A percentile compares a stretch with the other conserved stretches of the same genome.
phyloP scores from a whole-genome alignment of 2,113 vertebrate genomes.

The Mirounga angustirostris region DNA sequence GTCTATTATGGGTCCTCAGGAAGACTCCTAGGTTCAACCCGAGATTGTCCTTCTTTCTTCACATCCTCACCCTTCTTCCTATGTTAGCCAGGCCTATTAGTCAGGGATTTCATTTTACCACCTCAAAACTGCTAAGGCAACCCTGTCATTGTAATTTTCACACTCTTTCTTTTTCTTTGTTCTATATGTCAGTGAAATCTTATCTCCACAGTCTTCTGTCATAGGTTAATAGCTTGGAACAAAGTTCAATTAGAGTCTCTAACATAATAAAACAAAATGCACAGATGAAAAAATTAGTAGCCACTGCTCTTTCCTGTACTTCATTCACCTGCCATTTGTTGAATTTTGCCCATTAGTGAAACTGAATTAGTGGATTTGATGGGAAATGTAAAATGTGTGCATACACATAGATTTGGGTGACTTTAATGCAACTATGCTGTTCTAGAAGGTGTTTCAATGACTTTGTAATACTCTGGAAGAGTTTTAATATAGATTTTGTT shows the following conservation, averaged over 20 bases:
- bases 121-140: constrained; percentile 86
- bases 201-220: constrained; percentile 87
- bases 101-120: constrained; percentile 88
- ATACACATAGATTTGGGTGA: background rate
- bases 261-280: constrained; percentile 79
- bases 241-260: constrained; percentile 87
- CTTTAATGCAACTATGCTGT: background rate
- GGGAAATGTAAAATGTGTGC: background rate
- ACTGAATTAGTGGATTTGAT: background rate
- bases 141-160: constrained; percentile 90
- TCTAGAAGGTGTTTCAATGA: background rate
- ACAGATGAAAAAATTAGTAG: constrained; percentile 82
- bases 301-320: constrained; percentile 10
- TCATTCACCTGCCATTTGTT: constrained; percentile 44
- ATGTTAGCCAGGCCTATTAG: constrained; percentile 83
- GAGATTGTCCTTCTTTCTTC: background rate
- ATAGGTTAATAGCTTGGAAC: constrained; percentile 90
- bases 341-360: background rate
- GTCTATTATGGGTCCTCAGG: constrained; percentile 4
- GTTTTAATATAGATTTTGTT: constrained; percentile 21
- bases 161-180: constrained; percentile 88
- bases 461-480: background rate
- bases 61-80: constrained; percentile 46
- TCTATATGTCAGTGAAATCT: constrained; percentile 88
- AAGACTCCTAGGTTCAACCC: background rate